Evolutionary conservation across 2,797 vertebrate genomes (phyloP), one percentile per base, ranked within the genome.

Genomic region (Geotrypetes seraphini): DNA sequence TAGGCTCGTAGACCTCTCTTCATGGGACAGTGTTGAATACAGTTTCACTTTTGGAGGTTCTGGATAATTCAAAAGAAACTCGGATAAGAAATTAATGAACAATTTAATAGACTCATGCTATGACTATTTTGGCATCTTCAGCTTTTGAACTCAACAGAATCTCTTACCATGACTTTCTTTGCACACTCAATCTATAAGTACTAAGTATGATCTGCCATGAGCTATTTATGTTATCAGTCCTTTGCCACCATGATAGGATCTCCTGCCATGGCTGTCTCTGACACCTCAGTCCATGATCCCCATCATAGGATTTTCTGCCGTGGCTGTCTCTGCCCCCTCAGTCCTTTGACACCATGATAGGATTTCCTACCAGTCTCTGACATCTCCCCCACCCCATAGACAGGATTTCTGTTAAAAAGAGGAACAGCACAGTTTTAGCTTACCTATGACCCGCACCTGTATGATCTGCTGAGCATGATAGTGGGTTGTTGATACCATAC

Each of bases 391-490:
- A 8, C 14, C 21, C 40, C 20, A n/a, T n/a, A n/a, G n/a, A n/a
- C n/a, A n/a, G n/a, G n/a, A n/a, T n/a, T n/a, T n/a, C n/a, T n/a
- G n/a, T n/a, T n/a, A n/a, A n/a, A n/a, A n/a, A n/a, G n/a, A n/a
- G n/a, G n/a, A n/a, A n/a, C n/a, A n/a, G n/a, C n/a, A n/a, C n/a
- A n/a, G n/a, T 25, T 10, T 23, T 5, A 13, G 5, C 24, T 25
- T 43, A 90, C 88, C 79, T 4, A 17, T 46, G 19, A 92, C 16
- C 1, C 27, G 21, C 25, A 94, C 67, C 8, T 80, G 73, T 23
- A 89, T 54, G 47, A 81, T 61, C 46, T 91, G 84, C 51, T 93
- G 90, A 3, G 67, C 62, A 12, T 70, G 69, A 50, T 85, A 81
- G 10, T 16, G 37, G 3, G 60, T 60, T 1, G 76, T 32, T 10